Evolutionary conservation across 1,140 invertebrate species (phyloP).

Genomic region (Drosophila prosaltans): DNA sequence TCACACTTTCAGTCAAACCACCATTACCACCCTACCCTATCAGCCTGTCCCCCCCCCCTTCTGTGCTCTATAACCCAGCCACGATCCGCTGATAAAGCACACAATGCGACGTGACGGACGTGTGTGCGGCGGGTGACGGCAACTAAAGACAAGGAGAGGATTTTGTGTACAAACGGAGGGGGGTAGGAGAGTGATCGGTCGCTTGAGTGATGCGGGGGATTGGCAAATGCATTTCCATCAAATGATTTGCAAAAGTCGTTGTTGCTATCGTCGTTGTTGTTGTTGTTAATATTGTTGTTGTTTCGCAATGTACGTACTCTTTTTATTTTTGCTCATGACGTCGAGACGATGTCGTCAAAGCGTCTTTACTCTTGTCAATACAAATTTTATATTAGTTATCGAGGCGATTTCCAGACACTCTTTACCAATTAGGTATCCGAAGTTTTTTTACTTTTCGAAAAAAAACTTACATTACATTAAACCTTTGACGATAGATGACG

Average conservation of each 20-base stretch:
- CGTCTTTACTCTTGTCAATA: neutral
- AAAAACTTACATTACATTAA: no score
- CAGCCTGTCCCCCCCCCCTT: neutral
- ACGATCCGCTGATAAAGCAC: constrained; percentile 37
- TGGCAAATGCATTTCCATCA: constrained; percentile 20
- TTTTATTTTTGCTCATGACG: neutral
- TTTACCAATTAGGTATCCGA: no score
- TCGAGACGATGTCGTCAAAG: neutral
- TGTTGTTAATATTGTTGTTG: constrained; percentile 1
- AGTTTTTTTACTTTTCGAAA: no score
- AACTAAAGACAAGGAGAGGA: neutral
- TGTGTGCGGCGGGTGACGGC: constrained; percentile 10
- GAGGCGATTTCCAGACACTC: neutral
- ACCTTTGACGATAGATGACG: no score
- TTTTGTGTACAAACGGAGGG: neutral
- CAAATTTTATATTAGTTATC: neutral
- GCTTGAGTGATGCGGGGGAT: neutral
- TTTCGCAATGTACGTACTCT: neutral
- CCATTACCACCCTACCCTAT: neutral
- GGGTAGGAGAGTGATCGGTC: neutral
- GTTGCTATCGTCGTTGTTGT: neutral
- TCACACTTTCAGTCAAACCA: neutral
- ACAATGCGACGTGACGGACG: constrained; percentile 42
- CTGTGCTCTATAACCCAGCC: constrained; percentile 17
- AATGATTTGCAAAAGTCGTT: constrained; percentile 20